Base-by-base conservation (phyloP, 2,888 invertebrate genomes). In the Apoda limacodes region DNA sequence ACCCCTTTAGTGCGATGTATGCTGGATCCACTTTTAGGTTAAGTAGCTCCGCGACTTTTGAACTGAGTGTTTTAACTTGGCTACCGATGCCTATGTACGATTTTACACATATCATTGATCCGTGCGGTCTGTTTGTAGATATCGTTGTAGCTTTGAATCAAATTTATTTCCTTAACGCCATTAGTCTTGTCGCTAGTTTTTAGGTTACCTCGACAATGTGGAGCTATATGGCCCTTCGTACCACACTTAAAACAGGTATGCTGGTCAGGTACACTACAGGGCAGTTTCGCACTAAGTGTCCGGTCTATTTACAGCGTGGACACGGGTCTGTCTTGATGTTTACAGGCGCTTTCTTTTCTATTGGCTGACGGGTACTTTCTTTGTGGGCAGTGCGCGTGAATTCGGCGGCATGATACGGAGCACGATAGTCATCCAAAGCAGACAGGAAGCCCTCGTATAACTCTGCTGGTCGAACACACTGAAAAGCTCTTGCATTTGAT, bases 401-500 rank as follows among this genome's bases (percentile, higher is more conserved):
- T n/a, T n/a, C n/a, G n/a, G n/a, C n/a, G n/a, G n/a, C n/a, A n/a
- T n/a, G n/a, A n/a, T n/a, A n/a, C n/a, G 25, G 23, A 13, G 28
- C 9, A 4, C 33, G 41, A 19, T 47, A 47, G 17, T 48, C 43
- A 9, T 51, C 48, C 1, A 51, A 25, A 1, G 50, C 43, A 9
- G 28, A 44, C 1, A 46, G 15, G 27, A 47, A 49, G 2, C 35
- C 39, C 32, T 46, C 41, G 15, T 47, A 47, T 0, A 46, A 27
- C 22, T 49, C 46, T 0, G 37, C 45, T 2, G 47, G 48, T 2
- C 33, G 9, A 5, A 38, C 28, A 11, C 48, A 49, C 12, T 49
- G 47, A 20, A 38, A 48, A 2, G 46, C 48, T 22, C 43, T 22
- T 2, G 45, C 49, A 14, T 49, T 46, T 9, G 45, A 12, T 28